Evolutionary conservation across 2,113 vertebrate genomes (phyloP), one percentile per base, ranked within the genome.

Genomic region (Oxyura jamaicensis): DNA sequence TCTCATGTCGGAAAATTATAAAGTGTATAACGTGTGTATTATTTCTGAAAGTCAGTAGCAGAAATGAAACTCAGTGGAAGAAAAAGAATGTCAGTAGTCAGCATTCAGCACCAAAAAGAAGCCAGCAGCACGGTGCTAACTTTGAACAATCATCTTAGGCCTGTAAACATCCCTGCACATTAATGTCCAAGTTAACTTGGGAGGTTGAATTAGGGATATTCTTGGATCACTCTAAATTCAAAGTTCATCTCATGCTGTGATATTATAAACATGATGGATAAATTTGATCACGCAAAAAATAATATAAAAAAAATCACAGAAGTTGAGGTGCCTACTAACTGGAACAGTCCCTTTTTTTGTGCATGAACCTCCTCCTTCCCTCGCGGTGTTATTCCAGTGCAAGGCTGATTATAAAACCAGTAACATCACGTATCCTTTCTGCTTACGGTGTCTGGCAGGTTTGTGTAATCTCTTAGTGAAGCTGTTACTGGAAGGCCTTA

Each of bases 371-470:
- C n/a, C 42, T 36, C 48, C 31, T 71, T 86, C 68, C 62, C 52
- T 88, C 0, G 0, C 50, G 28, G 33, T 74, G 31, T 13, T 55
- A n/a, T 84, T 74, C 65, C 36, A 78, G 8, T 67, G 25, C 46
- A 83, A 62, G 39, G 62, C 74, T 90, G 90, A 93, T 90, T 86
- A 67, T 62, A 91, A 89, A 93, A 83, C 63, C 12, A 41, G 35
- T 71, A 65, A 50, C 55, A 42, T 77, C 23, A 71, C 68, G 23
- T 56, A 73, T 68, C 13, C 28, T 83, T 95, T 86, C 53, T 69
- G 52, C 62, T 80, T 80, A 53, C 0, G 53, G 46, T 44, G 39
- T 79, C 72, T 90, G 26, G 18, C 53, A 91, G 63, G 55, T 84
- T 85, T 69, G 11, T 83, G 39, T 83, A 68, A 91, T 83, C 63